Conservation (phyloP, 2,888 invertebrate species). For the Eilema depressum region DNA sequence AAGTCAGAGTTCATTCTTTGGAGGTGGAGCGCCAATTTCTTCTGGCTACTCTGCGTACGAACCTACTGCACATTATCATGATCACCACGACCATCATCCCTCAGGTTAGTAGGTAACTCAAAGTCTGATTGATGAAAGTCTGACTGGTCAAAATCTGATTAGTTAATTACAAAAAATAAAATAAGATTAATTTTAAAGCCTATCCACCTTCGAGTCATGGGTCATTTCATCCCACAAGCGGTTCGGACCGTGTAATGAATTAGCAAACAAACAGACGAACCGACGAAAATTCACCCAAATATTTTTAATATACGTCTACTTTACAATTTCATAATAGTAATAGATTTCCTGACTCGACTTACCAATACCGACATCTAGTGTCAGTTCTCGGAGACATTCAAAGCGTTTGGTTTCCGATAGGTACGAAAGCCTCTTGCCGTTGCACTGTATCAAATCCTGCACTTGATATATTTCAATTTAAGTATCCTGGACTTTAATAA, state of each 20-base stretch:
- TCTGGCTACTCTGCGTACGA: slow-evolving; percentile 75
- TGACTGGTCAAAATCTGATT: too few species aligned
- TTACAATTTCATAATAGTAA: too few species aligned
- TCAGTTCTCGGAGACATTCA: slow-evolving; percentile 45
- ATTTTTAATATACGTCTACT: too few species aligned
- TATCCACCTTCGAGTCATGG: too few species aligned
- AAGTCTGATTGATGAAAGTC: too few species aligned
- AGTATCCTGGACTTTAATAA: slow-evolving; percentile 52
- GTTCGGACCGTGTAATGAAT: too few species aligned
- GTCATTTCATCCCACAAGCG: too few species aligned
- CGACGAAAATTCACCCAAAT: too few species aligned
- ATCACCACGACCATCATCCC: slow-evolving; percentile 71
- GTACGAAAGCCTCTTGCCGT: slow-evolving; percentile 70
- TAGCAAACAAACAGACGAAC: too few species aligned
- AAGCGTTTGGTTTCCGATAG: slow-evolving; percentile 61
- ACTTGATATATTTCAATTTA: slow-evolving; percentile 59
- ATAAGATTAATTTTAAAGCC: too few species aligned
- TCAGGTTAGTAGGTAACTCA: slow-evolving; percentile 65
- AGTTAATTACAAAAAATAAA: too few species aligned
- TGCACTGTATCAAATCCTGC: slow-evolving; percentile 68
- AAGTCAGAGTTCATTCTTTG: slow-evolving; percentile 47
- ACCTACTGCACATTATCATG: slow-evolving; percentile 65
- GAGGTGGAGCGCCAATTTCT: slow-evolving; percentile 65
- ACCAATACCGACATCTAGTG: slow-evolving; percentile 30
- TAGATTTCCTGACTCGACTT: neutral